phyloP scores from a whole-genome alignment of 1,140 invertebrate genomes.

The Sipha flava region DNA sequence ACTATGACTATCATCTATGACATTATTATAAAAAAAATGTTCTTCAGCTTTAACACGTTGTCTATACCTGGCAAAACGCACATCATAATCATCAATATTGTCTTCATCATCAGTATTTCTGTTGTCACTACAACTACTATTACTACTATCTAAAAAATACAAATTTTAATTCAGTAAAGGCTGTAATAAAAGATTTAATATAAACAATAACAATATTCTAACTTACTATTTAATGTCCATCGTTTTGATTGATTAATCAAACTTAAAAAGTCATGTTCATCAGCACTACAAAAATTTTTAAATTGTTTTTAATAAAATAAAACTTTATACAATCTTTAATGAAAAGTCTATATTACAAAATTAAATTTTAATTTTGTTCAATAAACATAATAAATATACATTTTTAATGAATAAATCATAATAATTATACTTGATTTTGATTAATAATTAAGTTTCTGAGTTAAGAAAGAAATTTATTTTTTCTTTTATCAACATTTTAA shows the following conservation, averaged over 20 bases:
- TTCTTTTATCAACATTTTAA: too few relatives aligned
- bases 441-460: too few relatives aligned
- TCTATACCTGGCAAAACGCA: constrained; percentile 2
- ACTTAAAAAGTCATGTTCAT: not conserved
- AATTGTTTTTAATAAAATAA: not conserved
- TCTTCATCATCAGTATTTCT: not conserved
- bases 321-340: too few relatives aligned
- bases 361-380: too few relatives aligned
- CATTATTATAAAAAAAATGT: constrained; percentile 9
- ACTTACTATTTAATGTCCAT: not conserved
- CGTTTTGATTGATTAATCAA: not conserved
- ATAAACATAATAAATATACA: too few relatives aligned
- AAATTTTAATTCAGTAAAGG: not conserved
- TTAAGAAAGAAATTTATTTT: too few relatives aligned
- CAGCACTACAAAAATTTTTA: not conserved
- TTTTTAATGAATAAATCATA: too few relatives aligned
- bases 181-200: too few relatives aligned
- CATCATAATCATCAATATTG: not conserved
- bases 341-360: too few relatives aligned
- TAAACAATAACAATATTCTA: not conserved
- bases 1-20: not conserved
- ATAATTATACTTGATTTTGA: too few relatives aligned
- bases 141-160: not conserved
- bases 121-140: not conserved
- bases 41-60: constrained; percentile 16